Percentiles rank a stretch among this genome's conserved stretches.
Evolutionary conservation across 2,113 vertebrate genomes (phyloP).

Genomic region (Tricholaema leucomelas): DNA sequence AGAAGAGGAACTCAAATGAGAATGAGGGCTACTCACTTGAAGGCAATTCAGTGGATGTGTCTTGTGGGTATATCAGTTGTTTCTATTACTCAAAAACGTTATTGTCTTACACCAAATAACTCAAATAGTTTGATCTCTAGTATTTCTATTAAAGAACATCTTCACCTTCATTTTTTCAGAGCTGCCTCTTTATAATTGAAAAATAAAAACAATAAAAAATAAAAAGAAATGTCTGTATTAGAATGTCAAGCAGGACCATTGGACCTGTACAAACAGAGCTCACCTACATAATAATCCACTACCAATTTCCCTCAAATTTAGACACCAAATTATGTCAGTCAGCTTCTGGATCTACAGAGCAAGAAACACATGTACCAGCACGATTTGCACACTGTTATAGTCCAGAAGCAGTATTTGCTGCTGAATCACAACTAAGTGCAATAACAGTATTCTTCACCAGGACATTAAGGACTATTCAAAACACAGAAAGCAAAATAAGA

Average conservation of each 20-base stretch:
- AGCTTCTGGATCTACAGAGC: not conserved
- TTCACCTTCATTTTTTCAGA: not conserved
- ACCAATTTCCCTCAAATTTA: not conserved
- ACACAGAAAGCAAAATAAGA: not conserved
- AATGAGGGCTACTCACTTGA: not conserved
- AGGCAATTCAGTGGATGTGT: not conserved
- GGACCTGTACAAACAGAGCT: not conserved
- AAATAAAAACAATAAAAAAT: not conserved
- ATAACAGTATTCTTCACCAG: not conserved
- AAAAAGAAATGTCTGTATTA: not conserved
- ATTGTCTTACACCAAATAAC: not conserved
- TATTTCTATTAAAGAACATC: not conserved
- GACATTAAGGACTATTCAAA: not conserved
- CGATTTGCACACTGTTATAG: not conserved
- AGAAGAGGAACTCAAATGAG: not conserved
- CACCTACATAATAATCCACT: not conserved
- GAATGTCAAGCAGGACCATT: not conserved
- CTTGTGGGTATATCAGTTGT: not conserved
- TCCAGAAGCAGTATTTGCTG: not conserved
- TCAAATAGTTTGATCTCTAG: not conserved
- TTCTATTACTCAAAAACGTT: not conserved
- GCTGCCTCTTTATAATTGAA: not conserved
- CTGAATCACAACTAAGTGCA: not conserved
- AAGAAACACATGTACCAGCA: not conserved
- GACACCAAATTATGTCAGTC: not conserved